A percentile compares a stretch with the other conserved stretches of the same genome.
These are phyloP conservation scores for Diadophis punctatus DNA, from an alignment of 2,113 vertebrate genomes.

Conservation along the genomic window DNA sequence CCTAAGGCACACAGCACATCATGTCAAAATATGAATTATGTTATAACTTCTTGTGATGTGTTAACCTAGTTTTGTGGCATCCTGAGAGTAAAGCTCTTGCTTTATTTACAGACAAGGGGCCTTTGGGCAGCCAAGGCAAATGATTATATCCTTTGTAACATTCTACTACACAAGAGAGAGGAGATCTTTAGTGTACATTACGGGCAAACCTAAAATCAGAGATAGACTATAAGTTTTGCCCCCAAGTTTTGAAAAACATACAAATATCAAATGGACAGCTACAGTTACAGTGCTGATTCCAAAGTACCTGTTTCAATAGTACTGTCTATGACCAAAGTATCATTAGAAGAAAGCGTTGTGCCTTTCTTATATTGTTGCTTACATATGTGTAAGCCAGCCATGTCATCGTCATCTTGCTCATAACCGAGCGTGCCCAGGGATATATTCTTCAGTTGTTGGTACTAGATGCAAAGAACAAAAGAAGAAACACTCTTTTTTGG, in stretches of 20 bases:
- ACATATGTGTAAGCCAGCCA: conserved; percentile 79
- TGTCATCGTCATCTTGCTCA: conserved; percentile 65
- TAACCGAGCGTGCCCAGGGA: conserved; percentile 84
- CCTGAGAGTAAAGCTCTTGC: neutral
- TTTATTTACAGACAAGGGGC: neutral
- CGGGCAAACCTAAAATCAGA: neutral
- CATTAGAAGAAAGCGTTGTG: conserved; percentile 68
- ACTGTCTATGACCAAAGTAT: conserved; percentile 76
- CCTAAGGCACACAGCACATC: neutral
- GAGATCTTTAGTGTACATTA: neutral
- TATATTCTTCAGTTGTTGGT: conserved; percentile 76
- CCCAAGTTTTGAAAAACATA: neutral
- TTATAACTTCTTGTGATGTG: neutral
- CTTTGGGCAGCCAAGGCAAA: neutral
- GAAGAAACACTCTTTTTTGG: neutral
- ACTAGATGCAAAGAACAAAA: conserved; percentile 70
- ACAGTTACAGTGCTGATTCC: neutral
- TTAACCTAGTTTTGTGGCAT: neutral
- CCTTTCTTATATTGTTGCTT: conserved; percentile 82
- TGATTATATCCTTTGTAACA: neutral
- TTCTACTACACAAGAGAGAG: neutral
- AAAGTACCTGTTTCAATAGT: conserved; percentile 80
- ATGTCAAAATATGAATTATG: neutral
- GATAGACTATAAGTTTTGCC: too few relatives aligned
- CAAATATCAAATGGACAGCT: neutral